A percentile compares a stretch with the other conserved stretches of the same genome.
phyloP scores from a whole-genome alignment of 2,113 vertebrate species.

The Paratilapia polleni region DNA sequence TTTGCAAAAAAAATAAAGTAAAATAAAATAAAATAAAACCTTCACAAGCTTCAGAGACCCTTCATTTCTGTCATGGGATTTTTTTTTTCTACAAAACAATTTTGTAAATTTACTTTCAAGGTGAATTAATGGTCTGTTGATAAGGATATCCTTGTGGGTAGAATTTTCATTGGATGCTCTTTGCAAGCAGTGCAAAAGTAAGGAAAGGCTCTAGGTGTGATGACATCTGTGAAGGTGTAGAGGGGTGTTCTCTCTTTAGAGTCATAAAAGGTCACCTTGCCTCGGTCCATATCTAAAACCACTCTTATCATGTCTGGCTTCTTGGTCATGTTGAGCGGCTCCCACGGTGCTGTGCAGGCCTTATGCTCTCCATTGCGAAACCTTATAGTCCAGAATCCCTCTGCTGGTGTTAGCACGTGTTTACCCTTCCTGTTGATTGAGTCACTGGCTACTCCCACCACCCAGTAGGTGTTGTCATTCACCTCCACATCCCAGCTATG shows the following conservation, averaged over 20 bases:
- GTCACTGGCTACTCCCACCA: conserved; percentile 79
- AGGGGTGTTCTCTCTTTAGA: conserved; percentile 74
- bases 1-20: no score
- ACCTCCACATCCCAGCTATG: conserved; percentile 82
- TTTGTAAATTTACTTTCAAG: background rate
- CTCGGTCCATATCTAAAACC: conserved; percentile 81
- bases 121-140: conserved; percentile 59
- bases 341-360: conserved; percentile 82
- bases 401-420: conserved; percentile 80
- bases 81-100: background rate
- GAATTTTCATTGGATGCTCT: conserved; percentile 78
- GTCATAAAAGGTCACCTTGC: conserved; percentile 80
- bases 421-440: conserved; percentile 82
- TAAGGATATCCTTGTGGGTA: conserved; percentile 64
- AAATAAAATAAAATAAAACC: no score
- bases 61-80: no score
- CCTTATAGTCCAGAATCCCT: conserved; percentile 84
- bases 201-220: conserved; percentile 70
- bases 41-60: background rate
- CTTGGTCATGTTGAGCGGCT: conserved; percentile 73
- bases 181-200: conserved; percentile 84
- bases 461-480: conserved; percentile 82
- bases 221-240: conserved; percentile 75
- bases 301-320: conserved; percentile 73
- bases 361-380: conserved; percentile 83